These are phyloP conservation scores for Misgurnus mizolepis DNA, from an alignment of 2,113 vertebrate species.

Conservation along the genomic window DNA sequence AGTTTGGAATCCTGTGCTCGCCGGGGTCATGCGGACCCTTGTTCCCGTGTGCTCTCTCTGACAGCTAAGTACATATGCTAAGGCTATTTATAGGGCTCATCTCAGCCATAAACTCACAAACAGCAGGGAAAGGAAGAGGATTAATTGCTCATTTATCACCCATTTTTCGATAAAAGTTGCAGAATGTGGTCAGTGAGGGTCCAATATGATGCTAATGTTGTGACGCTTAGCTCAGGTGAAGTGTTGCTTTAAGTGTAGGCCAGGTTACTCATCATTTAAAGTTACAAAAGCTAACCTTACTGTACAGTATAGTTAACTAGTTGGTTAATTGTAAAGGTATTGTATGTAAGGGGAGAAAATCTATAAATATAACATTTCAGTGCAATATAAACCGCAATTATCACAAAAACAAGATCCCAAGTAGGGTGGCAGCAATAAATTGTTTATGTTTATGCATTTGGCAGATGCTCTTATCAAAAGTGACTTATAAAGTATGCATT, in stretches of 20 bases:
- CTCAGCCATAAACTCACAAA: constrained; percentile 53
- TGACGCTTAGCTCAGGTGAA: neutral
- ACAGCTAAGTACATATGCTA: constrained; percentile 60
- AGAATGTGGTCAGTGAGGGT: neutral
- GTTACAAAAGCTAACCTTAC: too few relatives aligned
- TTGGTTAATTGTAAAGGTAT: too few relatives aligned
- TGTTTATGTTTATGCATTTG: too few relatives aligned
- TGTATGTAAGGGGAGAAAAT: too few relatives aligned
- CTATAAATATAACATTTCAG: too few relatives aligned
- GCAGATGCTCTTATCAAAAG: too few relatives aligned
- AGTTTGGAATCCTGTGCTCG: constrained; percentile 54
- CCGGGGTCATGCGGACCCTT: constrained; percentile 64
- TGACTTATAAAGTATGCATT: too few relatives aligned
- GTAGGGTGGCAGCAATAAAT: too few relatives aligned
- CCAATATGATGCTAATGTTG: neutral
- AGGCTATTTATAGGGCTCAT: constrained; percentile 63
- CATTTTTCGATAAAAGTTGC: constrained; percentile 12
- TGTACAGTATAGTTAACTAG: too few relatives aligned
- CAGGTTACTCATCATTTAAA: too few relatives aligned
- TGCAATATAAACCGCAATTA: too few relatives aligned
- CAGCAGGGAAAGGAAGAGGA: constrained; percentile 59
- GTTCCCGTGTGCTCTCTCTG: constrained; percentile 61
- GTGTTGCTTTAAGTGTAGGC: neutral
- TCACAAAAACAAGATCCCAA: too few relatives aligned
- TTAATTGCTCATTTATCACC: constrained; percentile 56